Base-by-base conservation (phyloP, 2,797 vertebrate genomes). In the Yasuhikotakia modesta region DNA sequence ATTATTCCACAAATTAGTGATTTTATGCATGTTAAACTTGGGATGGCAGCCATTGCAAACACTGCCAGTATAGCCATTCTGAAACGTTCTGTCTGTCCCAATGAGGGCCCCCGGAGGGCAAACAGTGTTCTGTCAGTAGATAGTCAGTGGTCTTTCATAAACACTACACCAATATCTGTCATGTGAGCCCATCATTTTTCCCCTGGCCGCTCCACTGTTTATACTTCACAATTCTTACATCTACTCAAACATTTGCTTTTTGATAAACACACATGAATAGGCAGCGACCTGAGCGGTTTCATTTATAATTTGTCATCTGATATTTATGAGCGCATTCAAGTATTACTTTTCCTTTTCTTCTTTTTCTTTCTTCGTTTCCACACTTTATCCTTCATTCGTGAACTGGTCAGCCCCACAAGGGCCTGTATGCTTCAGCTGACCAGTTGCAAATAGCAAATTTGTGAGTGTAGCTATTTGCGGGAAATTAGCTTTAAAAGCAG, bases 231-330 rank as follows among this genome's bases (percentile, higher is more conserved):
- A 87, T 88, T 87, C 81, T 81, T 86, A 88, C 84, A 84, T 85
- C 85, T 85, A 87, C 85, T 86, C 83, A 84, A 86, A 86, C 85
- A 85, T 83, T 86, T 70, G 79, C 82, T 92, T 78, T 86, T 86
- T 79, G 93, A 93, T 94, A 95, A 95, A 95, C 93, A 94, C 90
- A 93, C 91, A 88, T 90, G 91, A 92, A 92, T 91, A 92, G 90
- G 86, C 89, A 90, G 90, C 91, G 93, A 86, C 61, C 0, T 83
- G 80, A 87, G 87, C 90, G 89, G 72, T 73, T 74, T 80, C 81
- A 82, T 84, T 85, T 86, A 84, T 83, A 86, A 83, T 76, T 82
- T 70, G 79, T 86, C 84, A 85, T 74, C 68, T 83, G 84, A 84
- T 84, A 80, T 76, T 83, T 81, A 87, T 80, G 79, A 84, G 71